A percentile compares a stretch with the other conserved stretches of the same genome.
These are phyloP conservation scores for rat (Rattus norvegicus) DNA, from an alignment of 2,113 vertebrate genomes.

Conservation along the genomic window DNA sequence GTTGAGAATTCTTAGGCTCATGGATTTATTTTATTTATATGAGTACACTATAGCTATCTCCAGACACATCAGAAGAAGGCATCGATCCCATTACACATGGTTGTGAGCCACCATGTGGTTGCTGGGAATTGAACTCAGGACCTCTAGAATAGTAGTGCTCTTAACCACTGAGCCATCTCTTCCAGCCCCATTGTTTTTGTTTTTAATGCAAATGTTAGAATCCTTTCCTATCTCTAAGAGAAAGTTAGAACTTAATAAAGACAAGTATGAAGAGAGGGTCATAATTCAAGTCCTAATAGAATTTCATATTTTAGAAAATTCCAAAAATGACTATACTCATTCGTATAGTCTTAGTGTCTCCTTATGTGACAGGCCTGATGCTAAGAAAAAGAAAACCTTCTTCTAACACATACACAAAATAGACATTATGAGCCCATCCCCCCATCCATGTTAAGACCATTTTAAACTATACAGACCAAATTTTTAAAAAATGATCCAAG, in stretches of 20 bases:
- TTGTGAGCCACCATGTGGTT: too few relatives aligned
- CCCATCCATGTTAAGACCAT: not conserved
- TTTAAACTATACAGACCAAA: not conserved
- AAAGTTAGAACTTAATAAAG: not conserved
- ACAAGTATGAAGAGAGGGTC: conserved; percentile 15
- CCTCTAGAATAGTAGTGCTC: too few relatives aligned
- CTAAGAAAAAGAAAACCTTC: conserved; percentile 59
- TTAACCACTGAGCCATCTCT: too few relatives aligned
- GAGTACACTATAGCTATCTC: too few relatives aligned
- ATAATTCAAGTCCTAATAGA: conserved; percentile 34
- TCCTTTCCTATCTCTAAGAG: not conserved
- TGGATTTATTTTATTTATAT: not conserved
- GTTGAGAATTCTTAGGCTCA: conserved; percentile 43
- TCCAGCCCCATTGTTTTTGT: not conserved
- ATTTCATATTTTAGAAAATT: not conserved
- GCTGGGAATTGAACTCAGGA: too few relatives aligned
- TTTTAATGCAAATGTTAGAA: not conserved
- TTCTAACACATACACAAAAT: not conserved
- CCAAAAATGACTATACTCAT: not conserved
- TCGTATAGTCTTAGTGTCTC: not conserved
- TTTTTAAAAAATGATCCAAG: not conserved
- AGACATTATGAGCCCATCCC: not conserved
- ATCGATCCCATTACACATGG: too few relatives aligned
- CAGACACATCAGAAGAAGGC: too few relatives aligned
- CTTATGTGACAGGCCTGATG: not conserved